Evolutionary conservation across 2,797 vertebrate genomes (phyloP).

Genomic region (Danio aesculapii): DNA sequence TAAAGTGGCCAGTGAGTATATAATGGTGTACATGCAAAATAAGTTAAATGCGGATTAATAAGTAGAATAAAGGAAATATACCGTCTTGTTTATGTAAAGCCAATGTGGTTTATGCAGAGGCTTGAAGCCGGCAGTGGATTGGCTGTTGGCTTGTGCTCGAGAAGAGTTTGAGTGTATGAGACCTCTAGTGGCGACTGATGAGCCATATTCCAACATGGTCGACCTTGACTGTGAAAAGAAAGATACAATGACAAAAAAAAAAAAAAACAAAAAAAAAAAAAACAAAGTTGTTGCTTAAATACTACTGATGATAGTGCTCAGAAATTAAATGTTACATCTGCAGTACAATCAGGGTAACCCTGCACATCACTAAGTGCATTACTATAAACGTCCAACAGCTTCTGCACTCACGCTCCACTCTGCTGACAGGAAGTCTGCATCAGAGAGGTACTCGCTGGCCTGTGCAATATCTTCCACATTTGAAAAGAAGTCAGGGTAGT

Average conservation of each 20-base stretch:
- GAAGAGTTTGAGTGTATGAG: slow-evolving; percentile 89
- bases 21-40: no score
- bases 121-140: slow-evolving; percentile 84
- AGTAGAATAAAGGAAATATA: slow-evolving; percentile 59
- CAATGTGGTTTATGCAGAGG: slow-evolving; percentile 96
- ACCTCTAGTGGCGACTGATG: slow-evolving; percentile 89
- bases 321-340: slow-evolving; percentile 3
- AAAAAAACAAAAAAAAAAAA: slow-evolving; percentile 21
- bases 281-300: slow-evolving; percentile 31
- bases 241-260: slow-evolving; percentile 31
- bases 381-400: background rate
- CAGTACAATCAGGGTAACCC: background rate
- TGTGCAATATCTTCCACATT: slow-evolving; percentile 87
- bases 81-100: slow-evolving; percentile 91
- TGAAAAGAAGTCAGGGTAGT: slow-evolving; percentile 92
- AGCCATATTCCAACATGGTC: slow-evolving; percentile 84
- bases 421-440: slow-evolving; percentile 87
- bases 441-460: slow-evolving; percentile 92
- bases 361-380: background rate
- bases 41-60: background rate
- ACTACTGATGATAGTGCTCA: background rate
- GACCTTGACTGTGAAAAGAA: slow-evolving; percentile 77
- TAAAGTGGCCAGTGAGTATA: no score
- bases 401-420: slow-evolving; percentile 88
- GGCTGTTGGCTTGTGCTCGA: slow-evolving; percentile 80